Base-by-base conservation (phyloP, 2,888 invertebrate species). In the Acholoe squamosa region DNA sequence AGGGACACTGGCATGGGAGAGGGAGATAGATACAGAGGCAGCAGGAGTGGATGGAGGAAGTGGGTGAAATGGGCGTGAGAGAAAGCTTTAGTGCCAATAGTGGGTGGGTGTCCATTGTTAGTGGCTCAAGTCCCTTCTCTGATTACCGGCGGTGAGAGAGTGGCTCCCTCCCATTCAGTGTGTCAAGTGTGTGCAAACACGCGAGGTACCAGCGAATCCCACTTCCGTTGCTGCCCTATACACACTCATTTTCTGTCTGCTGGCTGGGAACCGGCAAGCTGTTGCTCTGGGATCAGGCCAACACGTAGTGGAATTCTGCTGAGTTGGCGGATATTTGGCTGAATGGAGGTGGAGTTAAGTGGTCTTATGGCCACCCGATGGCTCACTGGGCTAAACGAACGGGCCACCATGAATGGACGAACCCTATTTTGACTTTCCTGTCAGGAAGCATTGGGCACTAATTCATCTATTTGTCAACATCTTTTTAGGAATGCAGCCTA, bases 171-270 rank as follows among this genome's bases (percentile, higher is more conserved):
- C 71, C 43, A 71, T 71, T 71, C 28, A 71, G 71, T 71, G 71
- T 71, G 71, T 71, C 71, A 71, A 71, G 71, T 71, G 71, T 71
- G 71, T 71, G 71, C 71, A 71, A 71, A 71, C 71, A 71, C 31
- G 71, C 71, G 71, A 71, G 71, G 71, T 71, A 71, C 71, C 71
- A 71, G 71, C 71, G 71, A 28, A 71, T 71, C 71, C 71, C 25
- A 5, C 71, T 71, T 71, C 71, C 71, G 71, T 28, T 71, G 71
- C 31, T 28, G 28, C 31, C 71, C 31, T 14, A 71, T 71, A 71
- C 28, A 28, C 28, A 22, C 25, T 28, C 71, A 71, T 71, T 71
- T 25, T 71, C n/a, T 71, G 71, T 43, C 43, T 14, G 61, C 3
- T 28, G 71, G 71, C 71, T 28, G 71, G 71, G 28, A 71, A 71